These are phyloP conservation scores for Athetis lepigone DNA, from an alignment of 2,888 invertebrate genomes.

Conservation along the genomic window DNA sequence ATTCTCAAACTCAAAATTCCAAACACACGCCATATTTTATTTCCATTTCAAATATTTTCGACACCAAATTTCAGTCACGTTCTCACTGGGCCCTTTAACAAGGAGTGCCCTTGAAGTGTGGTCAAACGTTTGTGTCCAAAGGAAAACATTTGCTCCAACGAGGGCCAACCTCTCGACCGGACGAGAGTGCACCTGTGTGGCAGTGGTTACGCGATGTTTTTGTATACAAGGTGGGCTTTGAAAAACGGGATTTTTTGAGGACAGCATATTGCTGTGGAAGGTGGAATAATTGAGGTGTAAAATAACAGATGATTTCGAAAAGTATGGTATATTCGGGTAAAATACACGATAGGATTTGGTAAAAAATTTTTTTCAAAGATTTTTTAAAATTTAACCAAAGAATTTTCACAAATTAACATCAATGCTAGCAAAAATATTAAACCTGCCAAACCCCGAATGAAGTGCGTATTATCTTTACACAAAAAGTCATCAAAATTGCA, in stretches of 20 bases:
- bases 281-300: neutral
- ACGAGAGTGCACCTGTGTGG: slow-evolving; percentile 68
- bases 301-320: neutral
- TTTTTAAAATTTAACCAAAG: no score
- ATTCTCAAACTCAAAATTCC: slow-evolving; percentile 24
- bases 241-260: slow-evolving; percentile 18
- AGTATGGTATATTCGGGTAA: no score
- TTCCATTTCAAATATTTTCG: slow-evolving; percentile 15
- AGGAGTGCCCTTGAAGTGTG: slow-evolving; percentile 72
- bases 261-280: neutral
- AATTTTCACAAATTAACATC: no score
- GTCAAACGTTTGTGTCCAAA: slow-evolving; percentile 72
- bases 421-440: no score
- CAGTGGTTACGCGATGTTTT: slow-evolving; percentile 45
- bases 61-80: slow-evolving; percentile 34
- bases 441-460: no score
- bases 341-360: no score
- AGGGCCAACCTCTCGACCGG: slow-evolving; percentile 77
- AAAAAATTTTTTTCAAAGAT: no score
- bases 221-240: slow-evolving; percentile 12
- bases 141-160: slow-evolving; percentile 72
- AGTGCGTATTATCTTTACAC: no score
- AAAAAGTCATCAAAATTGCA: no score
- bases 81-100: slow-evolving; percentile 58
- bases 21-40: slow-evolving; percentile 22